Percentiles rank a stretch among this genome's conserved stretches.
Conservation (phyloP, 2,888 invertebrate species). For the Spisula solida region DNA sequence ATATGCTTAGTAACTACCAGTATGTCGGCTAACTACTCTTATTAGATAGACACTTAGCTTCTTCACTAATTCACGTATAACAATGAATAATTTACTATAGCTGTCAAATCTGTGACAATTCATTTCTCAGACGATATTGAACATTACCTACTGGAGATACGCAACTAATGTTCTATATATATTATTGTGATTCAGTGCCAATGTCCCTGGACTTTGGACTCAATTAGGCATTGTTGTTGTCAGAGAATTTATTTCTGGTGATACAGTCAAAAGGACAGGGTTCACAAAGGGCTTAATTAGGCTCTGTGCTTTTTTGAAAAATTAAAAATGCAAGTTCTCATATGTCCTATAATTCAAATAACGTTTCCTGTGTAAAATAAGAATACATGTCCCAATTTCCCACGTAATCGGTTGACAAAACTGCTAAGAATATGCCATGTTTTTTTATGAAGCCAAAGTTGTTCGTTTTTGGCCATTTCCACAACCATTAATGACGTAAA, state of each 20-base stretch:
- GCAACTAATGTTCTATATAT: not conserved
- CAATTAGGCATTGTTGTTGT: not conserved
- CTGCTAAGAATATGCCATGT: too few species aligned
- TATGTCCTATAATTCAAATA: too few species aligned
- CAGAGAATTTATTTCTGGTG: not conserved
- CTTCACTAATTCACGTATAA: slow-evolving; percentile 45
- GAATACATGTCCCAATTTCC: too few species aligned
- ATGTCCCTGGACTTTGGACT: not conserved
- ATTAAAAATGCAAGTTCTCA: too few species aligned
- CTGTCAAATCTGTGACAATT: slow-evolving; percentile 47
- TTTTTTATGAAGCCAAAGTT: too few species aligned
- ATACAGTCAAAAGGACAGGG: not conserved
- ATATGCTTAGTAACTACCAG: slow-evolving; percentile 26
- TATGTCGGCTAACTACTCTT: slow-evolving; percentile 11
- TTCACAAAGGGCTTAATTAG: too few species aligned
- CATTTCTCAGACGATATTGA: slow-evolving; percentile 40
- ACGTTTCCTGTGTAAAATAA: too few species aligned
- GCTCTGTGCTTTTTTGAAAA: too few species aligned
- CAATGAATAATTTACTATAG: slow-evolving; percentile 50
- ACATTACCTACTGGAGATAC: slow-evolving; percentile 21
- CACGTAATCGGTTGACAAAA: too few species aligned
- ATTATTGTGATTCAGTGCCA: not conserved
- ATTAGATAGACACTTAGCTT: slow-evolving; percentile 41
- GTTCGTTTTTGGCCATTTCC: too few species aligned
- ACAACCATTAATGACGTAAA: too few species aligned